phyloP scores from a whole-genome alignment of 2,888 invertebrate species.

The Pheosia gnoma region DNA sequence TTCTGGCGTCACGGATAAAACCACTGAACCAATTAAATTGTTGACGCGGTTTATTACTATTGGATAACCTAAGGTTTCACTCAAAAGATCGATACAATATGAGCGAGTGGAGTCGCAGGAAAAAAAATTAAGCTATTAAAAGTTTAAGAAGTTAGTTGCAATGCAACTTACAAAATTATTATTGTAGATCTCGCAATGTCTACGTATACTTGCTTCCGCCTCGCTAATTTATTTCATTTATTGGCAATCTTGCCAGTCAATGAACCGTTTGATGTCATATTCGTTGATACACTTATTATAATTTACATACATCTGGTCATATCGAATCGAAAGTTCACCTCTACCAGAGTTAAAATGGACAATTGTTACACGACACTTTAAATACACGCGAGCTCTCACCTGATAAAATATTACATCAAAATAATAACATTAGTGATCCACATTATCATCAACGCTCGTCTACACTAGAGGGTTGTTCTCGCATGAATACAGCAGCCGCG shows the following conservation, averaged over 20 bases:
- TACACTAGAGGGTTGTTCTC: constrained; percentile 50
- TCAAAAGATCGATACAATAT: too few relatives aligned
- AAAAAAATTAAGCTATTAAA: too few relatives aligned
- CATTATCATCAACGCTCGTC: constrained; percentile 59
- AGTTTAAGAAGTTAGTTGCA: too few relatives aligned
- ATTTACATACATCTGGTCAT: constrained; percentile 14
- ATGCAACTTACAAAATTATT: too few relatives aligned
- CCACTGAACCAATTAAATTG: too few relatives aligned
- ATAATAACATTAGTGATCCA: constrained; percentile 57
- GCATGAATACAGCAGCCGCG: constrained; percentile 50
- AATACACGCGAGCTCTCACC: constrained; percentile 23
- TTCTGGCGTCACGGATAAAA: too few relatives aligned
- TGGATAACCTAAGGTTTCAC: too few relatives aligned
- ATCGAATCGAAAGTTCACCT: constrained; percentile 15
- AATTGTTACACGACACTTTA: constrained; percentile 15
- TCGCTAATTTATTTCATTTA: constrained; percentile 27
- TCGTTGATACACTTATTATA: constrained; percentile 36
- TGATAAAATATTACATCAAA: constrained; percentile 43
- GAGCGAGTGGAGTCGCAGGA: too few relatives aligned
- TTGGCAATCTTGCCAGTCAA: constrained; percentile 27
- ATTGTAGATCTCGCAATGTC: too few relatives aligned
- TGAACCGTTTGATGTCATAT: constrained; percentile 40
- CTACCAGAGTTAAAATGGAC: constrained; percentile 18
- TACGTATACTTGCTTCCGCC: constrained; percentile 7
- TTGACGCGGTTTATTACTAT: too few relatives aligned